Percentiles rank a stretch among this genome's conserved stretches.
Evolutionary conservation across 2,797 vertebrate species (phyloP).

Genomic region (Vespertilio murinus): DNA sequence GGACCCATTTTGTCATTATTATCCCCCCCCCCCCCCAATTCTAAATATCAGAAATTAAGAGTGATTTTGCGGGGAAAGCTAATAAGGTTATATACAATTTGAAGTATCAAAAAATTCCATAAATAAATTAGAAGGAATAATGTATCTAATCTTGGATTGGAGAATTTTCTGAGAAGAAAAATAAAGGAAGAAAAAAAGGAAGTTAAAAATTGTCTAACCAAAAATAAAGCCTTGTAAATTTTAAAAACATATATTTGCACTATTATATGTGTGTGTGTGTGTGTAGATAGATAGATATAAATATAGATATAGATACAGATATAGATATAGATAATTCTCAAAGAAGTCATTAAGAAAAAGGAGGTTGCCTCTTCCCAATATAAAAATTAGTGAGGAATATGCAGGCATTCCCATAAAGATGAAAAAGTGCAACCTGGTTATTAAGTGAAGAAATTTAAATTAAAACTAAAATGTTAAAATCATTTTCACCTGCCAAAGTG

Average conservation of each 20-base stretch:
- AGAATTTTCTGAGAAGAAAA: constrained; percentile 31
- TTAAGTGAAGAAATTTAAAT: constrained; percentile 7
- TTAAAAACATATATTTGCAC: neutral
- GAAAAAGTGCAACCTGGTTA: neutral
- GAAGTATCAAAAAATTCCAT: neutral
- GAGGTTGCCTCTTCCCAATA: neutral
- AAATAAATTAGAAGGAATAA: neutral
- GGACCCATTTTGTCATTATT: neutral
- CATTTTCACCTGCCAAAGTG: neutral
- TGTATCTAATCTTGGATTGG: neutral
- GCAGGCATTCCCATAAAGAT: neutral
- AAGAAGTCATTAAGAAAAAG: constrained; percentile 6
- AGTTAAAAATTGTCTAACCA: neutral
- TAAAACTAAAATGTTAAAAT: neutral
- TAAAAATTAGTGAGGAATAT: neutral
- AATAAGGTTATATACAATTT: neutral
- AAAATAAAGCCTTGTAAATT: neutral
- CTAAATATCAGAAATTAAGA: constrained; percentile 21
- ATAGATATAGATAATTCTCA: neutral
- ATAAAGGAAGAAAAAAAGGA: neutral
- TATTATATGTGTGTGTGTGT: neutral
- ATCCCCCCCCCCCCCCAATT: no score
- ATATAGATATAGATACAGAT: neutral
- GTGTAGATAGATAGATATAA: no score
- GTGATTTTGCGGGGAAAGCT: constrained; percentile 6